These are phyloP conservation scores for Nymphicus hollandicus DNA, from an alignment of 2,113 vertebrate species.

Conservation along the genomic window DNA sequence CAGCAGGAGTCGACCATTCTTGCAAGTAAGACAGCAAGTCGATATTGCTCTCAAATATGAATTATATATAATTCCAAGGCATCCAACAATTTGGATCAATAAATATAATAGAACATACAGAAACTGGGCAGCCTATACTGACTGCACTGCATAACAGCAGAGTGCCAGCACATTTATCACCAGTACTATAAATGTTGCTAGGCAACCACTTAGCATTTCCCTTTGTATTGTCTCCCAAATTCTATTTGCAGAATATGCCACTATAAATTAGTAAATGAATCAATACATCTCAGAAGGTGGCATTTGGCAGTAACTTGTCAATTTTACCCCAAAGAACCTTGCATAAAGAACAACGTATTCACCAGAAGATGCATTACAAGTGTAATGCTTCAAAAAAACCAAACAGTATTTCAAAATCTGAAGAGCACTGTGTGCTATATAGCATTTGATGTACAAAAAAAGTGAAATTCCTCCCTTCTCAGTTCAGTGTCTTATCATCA, in stretches of 20 bases:
- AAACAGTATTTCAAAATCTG: background rate
- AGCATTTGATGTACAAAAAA: background rate
- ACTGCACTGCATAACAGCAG: background rate
- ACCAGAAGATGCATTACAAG: background rate
- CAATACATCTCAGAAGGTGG: background rate
- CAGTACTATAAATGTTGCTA: background rate
- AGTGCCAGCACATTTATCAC: constrained; percentile 25
- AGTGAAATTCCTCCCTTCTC: background rate
- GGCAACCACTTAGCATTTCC: background rate
- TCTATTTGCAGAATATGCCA: constrained; percentile 15
- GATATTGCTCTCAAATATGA: background rate
- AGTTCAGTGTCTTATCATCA: background rate
- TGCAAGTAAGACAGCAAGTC: background rate
- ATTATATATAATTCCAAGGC: background rate
- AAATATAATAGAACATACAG: background rate
- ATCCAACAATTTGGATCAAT: background rate
- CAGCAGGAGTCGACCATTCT: background rate
- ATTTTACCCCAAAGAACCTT: background rate
- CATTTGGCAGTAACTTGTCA: background rate
- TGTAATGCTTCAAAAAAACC: background rate
- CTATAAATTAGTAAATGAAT: constrained; percentile 6
- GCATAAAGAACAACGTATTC: background rate
- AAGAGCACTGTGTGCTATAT: background rate
- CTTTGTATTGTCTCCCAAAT: background rate
- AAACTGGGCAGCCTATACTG: background rate